Base-by-base conservation (phyloP, 2,113 vertebrate species). In the Rhinichthys klamathensis region DNA sequence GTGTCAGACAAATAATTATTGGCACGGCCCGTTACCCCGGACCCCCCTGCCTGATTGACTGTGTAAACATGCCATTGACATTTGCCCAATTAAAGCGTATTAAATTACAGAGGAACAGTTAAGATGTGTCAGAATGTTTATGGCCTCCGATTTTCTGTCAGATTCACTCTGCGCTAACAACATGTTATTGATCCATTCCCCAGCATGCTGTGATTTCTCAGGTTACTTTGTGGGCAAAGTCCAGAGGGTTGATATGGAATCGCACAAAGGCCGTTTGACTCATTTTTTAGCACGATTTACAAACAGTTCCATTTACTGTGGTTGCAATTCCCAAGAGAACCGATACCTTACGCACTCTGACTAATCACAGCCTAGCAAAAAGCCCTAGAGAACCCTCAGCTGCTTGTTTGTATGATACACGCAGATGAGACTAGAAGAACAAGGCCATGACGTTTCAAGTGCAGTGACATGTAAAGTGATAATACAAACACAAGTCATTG, bases 171-270 rank as follows among this genome's bases (percentile, higher is more conserved):
- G 70, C 18, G 35, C 79, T 51, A 82, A 82, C 85, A 86, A 76
- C 79, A 76, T 72, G 49, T 56, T 86, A 86, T 86, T 75, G 85
- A 86, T 86, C 85, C 21, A 46, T 67, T 75, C 35, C 85, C 49
- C n/a, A 65, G 78, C n/a, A 5, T 21, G 65, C 49, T 12, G 79
- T 38, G 11, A 25, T 83, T 58, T 72, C 67, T 73, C 13, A 27
- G 23, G 67, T 83, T 72, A 54, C 60, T 49, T 10, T 12, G 70
- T 56, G 69, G 70, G 49, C 23, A 54, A 56, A 74, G 58, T 49
- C 56, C 41, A 80, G 56, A 76, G 32, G n/a, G 32, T 69, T 75
- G 23, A 82, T 51, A 41, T 21, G 49, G 15, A 41, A 63, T 61
- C 38, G 35, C 38, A 13, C 18, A 3, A 75, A 30, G 8, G 12